Evolutionary conservation across 2,113 vertebrate species (phyloP), one percentile per base, ranked within the genome.

Genomic region (Calyptomena viridis): DNA sequence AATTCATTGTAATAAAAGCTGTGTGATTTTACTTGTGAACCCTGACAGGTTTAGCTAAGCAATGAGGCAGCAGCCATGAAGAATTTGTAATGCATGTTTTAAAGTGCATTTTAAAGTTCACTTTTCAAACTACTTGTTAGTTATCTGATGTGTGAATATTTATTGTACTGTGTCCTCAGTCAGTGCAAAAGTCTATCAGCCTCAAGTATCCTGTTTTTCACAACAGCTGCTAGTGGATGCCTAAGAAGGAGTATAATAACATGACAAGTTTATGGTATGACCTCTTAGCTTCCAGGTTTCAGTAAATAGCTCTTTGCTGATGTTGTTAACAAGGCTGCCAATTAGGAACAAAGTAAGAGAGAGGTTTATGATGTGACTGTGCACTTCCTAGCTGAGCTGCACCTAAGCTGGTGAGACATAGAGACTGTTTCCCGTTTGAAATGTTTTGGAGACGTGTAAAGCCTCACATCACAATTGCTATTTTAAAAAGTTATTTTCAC

Each of bases 301-400:
- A 90, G 55, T 87, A 84, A 94, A 75, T 14, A 95, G 64, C 44
- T 95, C 72, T 47, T 49, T 73, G 78, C 55, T 85, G 75, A 37
- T 88, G 91, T 82, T 87, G 87, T 96, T 94, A 94, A 83, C 75
- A 76, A 87, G 37, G 75, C 63, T 95, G 94, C 84, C 91, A 94
- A 71, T 63, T 88, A 80, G 82, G 67, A 85, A 39, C 75, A 91
- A 94, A 92, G 89, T 83, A 64, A 94, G 63, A 8, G 44, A 63
- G 82, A 87, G 87, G 59, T 96, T 96, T 95, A 77, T 2, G 17
- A 63, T 77, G 87, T 95, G 91, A 85, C 78, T 67, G 16, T 92
- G 82, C 71, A 55, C 75, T 95, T 95, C 96, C 94, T 83, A 71
- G 90, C 63, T 18, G 63, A 83, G 87, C 82, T 90, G 69, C 89